Conservation (phyloP, 2,113 vertebrate species). For the Sinocyclocheilus rhinocerous region DNA sequence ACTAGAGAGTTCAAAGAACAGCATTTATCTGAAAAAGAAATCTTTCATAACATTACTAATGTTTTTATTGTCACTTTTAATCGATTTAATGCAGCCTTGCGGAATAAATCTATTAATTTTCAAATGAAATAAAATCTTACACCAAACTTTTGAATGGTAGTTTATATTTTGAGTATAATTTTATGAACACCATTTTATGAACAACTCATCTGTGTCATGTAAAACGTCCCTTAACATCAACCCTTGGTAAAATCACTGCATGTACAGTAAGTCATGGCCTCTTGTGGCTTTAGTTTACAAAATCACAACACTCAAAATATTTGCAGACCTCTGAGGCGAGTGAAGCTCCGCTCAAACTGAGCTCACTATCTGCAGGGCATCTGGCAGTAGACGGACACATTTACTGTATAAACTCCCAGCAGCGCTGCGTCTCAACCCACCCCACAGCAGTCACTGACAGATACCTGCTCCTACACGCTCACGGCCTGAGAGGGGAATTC, state of each 20-base stretch:
- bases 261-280: no score
- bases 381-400: background rate
- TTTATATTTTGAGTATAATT: background rate
- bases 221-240: no score
- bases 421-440: background rate
- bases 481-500: background rate
- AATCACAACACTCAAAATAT: background rate
- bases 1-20: no score
- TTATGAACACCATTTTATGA: background rate
- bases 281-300: background rate
- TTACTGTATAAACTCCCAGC: conserved; percentile 18
- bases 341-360: background rate
- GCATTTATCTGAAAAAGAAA: no score
- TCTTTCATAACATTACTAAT: no score
- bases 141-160: no score
- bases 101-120: background rate
- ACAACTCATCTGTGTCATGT: no score
- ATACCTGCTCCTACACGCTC: conserved; percentile 44
- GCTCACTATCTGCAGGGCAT: conserved; percentile 28
- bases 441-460: background rate
- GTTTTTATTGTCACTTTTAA: background rate
- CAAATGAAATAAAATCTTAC: no score
- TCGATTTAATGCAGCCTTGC: background rate
- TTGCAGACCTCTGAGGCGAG: background rate
- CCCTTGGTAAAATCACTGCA: no score